These are phyloP conservation scores for Orchesella flavescens DNA, from an alignment of 2,888 invertebrate species.

Conservation along the genomic window DNA sequence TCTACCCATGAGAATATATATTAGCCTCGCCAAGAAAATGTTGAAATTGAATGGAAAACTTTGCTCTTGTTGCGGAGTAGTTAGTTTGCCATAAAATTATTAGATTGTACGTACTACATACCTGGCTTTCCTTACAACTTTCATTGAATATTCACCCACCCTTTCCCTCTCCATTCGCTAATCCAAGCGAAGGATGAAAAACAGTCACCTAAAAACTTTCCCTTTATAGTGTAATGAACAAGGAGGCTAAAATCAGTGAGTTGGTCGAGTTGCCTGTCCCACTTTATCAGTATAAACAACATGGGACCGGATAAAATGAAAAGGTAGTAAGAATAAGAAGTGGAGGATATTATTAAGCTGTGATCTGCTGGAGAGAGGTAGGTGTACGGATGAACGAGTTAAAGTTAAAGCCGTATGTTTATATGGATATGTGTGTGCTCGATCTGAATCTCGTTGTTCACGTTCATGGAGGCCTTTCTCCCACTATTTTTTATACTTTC, in stretches of 20 bases:
- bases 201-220: not conserved
- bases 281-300: slow-evolving; percentile 20
- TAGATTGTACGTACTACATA: too few species aligned
- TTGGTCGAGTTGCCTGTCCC: not conserved
- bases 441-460: not conserved
- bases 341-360: too few species aligned
- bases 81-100: slow-evolving; percentile 41
- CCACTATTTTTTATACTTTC: not conserved
- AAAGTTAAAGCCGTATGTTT: not conserved
- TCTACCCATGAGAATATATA: too few species aligned
- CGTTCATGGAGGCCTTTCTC: too few species aligned
- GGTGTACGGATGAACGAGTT: not conserved
- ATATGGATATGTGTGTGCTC: not conserved
- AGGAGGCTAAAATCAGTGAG: slow-evolving; percentile 1
- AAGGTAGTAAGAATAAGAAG: not conserved
- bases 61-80: slow-evolving; percentile 10
- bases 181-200: not conserved
- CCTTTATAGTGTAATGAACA: not conserved
- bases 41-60: slow-evolving; percentile 47
- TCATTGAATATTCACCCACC: not conserved
- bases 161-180: not conserved
- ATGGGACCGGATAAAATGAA: not conserved
- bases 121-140: not conserved
- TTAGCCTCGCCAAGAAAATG: slow-evolving; percentile 2
- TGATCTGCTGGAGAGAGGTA: not conserved